Base-by-base conservation (phyloP, 2,113 vertebrate genomes). In the Xiphorhynchus elegans region DNA sequence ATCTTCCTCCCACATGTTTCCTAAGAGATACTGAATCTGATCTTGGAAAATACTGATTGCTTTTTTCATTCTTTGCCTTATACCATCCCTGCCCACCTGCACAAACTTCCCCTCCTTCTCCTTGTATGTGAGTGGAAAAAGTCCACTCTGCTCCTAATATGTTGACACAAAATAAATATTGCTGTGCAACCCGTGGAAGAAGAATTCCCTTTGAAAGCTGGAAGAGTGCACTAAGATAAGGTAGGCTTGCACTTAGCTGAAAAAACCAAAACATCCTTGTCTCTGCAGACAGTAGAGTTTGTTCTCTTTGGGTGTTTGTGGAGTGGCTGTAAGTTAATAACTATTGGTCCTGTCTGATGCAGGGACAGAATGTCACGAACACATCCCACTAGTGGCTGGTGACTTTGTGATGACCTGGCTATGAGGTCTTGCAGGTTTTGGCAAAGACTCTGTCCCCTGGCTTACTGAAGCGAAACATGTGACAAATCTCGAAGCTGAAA, bases 1-100 rank as follows among this genome's bases (percentile, higher is more conserved):
- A 23, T 95, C 80, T 87, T 80, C 20, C 82, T 95, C 89, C 82
- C 64, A 74, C 82, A 16, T 7, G 7, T 85, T 93, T 96, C 55
- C 39, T 76, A 62, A 93, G 44, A 85, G 79, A 80, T 68, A 69
- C 39, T 59, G 68, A 91, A 66, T 59, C 42, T 77, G 55, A 85
- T 75, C 50, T 73, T 83, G 52, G 75, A 76, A 87, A 91, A 90
- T 58, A 79, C 46, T 18, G 42, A 55, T 83, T 83, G 17, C 82
- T 64, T 63, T 26, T 64, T 63, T 26, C 25, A 13, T 93, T 85
- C 59, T 85, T 80, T 88, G 39, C 17, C 56, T 92, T 75, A 33
- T 14, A 14, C n/a, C 17, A 24, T 46, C 44, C 21, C 50, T 86
- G 10, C 39, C 59, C 63, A 62, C 82, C 28, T 49, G 64, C 69